A percentile compares a stretch with the other conserved stretches of the same genome.
phyloP scores from a whole-genome alignment of 2,888 invertebrate species.

The Calliscelio sp. region DNA sequence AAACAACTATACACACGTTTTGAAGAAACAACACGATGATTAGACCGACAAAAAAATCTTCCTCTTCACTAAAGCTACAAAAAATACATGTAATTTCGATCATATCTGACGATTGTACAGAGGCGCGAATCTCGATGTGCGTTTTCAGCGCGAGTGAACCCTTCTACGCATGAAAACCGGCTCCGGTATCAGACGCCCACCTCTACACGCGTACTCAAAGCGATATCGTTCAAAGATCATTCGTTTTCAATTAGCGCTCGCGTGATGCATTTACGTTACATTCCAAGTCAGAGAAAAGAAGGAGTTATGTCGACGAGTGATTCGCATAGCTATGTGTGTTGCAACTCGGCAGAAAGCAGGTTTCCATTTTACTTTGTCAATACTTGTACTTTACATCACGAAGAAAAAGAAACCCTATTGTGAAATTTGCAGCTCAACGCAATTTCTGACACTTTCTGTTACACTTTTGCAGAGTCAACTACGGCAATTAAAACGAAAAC shows the following conservation, averaged over 20 bases:
- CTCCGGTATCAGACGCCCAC: constrained; percentile 63
- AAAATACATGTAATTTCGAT: neutral
- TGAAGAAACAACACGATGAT: too few relatives aligned
- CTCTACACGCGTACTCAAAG: constrained; percentile 60
- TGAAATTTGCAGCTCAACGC: constrained; percentile 47
- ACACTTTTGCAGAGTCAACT: constrained; percentile 12
- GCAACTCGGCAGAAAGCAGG: constrained; percentile 55
- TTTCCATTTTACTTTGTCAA: constrained; percentile 69
- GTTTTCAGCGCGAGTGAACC: constrained; percentile 58
- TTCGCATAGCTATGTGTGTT: constrained; percentile 61
- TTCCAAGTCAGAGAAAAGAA: constrained; percentile 68
- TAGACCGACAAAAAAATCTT: too few relatives aligned
- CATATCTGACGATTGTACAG: constrained; percentile 55
- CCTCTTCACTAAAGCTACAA: too few relatives aligned
- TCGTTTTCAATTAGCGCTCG: constrained; percentile 79
- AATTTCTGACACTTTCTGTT: constrained; percentile 21
- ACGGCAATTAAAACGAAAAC: too few relatives aligned
- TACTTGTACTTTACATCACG: constrained; percentile 36
- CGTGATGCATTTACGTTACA: constrained; percentile 73
- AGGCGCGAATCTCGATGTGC: constrained; percentile 78
- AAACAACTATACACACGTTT: too few relatives aligned
- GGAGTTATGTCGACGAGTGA: constrained; percentile 60
- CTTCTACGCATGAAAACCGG: constrained; percentile 64
- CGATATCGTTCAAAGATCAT: constrained; percentile 70
- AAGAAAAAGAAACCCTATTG: constrained; percentile 16